Conservation (phyloP, 1,140 invertebrate species). For the Mactra quadrangularis region DNA sequence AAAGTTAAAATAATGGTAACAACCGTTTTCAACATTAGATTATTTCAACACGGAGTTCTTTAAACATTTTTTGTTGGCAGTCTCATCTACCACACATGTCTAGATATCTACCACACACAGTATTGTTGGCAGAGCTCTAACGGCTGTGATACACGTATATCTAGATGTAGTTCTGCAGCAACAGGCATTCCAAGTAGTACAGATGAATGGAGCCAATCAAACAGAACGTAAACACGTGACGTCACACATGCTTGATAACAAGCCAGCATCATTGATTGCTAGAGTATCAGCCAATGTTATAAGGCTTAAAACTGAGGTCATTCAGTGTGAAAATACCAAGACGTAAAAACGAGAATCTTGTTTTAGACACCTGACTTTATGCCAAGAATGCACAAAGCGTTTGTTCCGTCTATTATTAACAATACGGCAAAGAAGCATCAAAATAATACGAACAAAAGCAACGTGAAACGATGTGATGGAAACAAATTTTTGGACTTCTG, state of each 20-base stretch:
- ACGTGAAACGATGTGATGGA: no score
- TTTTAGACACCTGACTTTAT: constrained; percentile 14
- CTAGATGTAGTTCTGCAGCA: constrained; percentile 7
- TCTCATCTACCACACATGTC: constrained; percentile 11
- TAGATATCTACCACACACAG: constrained; percentile 28
- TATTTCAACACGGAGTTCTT: not conserved
- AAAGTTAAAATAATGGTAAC: not conserved
- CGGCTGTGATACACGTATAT: constrained; percentile 22
- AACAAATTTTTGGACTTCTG: no score
- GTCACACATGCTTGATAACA: constrained; percentile 37
- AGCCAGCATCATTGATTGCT: constrained; percentile 1
- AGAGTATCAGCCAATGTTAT: not conserved
- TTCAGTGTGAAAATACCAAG: constrained; percentile 16
- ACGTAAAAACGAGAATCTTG: not conserved
- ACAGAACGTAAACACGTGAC: constrained; percentile 44
- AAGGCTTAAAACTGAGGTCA: constrained; percentile 3
- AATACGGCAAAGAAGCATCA: no score
- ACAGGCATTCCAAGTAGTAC: not conserved
- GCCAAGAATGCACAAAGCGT: constrained; percentile 22
- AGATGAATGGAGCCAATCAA: constrained; percentile 15
- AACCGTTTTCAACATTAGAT: no score
- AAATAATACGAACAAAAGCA: no score
- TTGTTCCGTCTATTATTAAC: not conserved
- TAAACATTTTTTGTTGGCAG: constrained; percentile 15
- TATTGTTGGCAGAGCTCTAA: constrained; percentile 21